phyloP scores from a whole-genome alignment of 2,888 invertebrate genomes.

The Hyppa rectilinea region DNA sequence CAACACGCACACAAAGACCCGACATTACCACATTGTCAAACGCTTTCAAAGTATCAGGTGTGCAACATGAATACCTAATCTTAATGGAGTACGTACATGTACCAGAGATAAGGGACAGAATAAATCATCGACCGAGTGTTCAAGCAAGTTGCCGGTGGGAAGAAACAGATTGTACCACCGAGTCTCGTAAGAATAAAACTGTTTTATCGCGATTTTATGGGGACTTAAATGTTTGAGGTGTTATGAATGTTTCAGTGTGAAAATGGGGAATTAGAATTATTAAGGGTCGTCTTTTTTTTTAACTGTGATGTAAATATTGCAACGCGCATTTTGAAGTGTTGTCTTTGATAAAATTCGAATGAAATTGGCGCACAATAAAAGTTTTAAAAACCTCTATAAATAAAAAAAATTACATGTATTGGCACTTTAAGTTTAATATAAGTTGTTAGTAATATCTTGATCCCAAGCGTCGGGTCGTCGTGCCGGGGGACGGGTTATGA shows the following conservation, averaged over 20 bases:
- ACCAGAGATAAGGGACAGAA: conserved; percentile 82
- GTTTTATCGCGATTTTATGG: conserved; percentile 66
- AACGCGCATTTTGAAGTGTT: not conserved
- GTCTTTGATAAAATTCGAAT: not conserved
- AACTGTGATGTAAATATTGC: not conserved
- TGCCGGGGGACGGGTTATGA: too few relatives aligned
- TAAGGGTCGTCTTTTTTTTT: not conserved
- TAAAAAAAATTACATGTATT: too few relatives aligned
- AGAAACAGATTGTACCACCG: conserved; percentile 82
- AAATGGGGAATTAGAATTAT: conserved; percentile 47
- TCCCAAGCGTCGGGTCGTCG: too few relatives aligned
- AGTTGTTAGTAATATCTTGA: too few relatives aligned
- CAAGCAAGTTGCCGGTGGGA: conserved; percentile 86
- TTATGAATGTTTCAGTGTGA: conserved; percentile 67
- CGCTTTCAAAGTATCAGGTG: conserved; percentile 87
- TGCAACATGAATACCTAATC: conserved; percentile 88
- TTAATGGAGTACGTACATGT: conserved; percentile 85
- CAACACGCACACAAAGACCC: conserved; percentile 48
- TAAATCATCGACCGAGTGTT: conserved; percentile 87
- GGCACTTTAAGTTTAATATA: too few relatives aligned
- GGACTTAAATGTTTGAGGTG: conserved; percentile 69
- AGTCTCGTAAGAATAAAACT: conserved; percentile 62
- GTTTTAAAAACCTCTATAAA: too few relatives aligned
- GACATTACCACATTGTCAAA: conserved; percentile 71
- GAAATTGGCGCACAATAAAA: too few relatives aligned